Base-by-base conservation (phyloP, 2,888 invertebrate species). In the Dasypolia templi region DNA sequence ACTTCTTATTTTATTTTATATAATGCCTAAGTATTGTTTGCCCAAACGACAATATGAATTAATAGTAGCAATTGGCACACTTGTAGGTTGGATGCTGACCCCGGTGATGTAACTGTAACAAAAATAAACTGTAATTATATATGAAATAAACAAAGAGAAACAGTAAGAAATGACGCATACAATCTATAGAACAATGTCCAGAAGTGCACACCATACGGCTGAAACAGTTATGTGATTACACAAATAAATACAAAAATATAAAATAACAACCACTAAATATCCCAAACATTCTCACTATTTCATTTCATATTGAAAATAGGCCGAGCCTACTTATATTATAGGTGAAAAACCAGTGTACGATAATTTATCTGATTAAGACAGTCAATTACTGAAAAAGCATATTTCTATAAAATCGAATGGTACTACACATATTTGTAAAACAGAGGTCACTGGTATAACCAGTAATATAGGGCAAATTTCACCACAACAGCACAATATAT, bases 21-120 rank as follows among this genome's bases (percentile, higher is more conserved):
- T 82, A 80, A 58, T 49, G 49, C 82, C 92, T 95, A 95, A 89
- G 94, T 94, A 86, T 93, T 94, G 89, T 93, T 94, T 79, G 92
- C 92, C 94, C 94, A 95, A 62, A 94, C 89, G 75, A 95, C 90
- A 85, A 94, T 91, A 76, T 92, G 88, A 74, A 94, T 86, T 87
- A 94, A 84, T 72, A 96, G 86, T 82, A 95, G 89, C 79, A 94
- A 89, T 93, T 95, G 95, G 94, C 95, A 95, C 89, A 92, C 85
- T 65, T 91, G 92, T 68, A 94, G 91, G 78, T 89, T 93, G 72
- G 94, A 89, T 22, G 93, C 94, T 6, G 95, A 90, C 17, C 96
- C 96, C n/a, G 96, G 96, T 53, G 96, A 96, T 70, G 96, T 96
- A 76, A 96, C 96, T 96, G 96, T 0, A 89, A 89, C 90, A 90